Evolutionary conservation across 23 tunicate species (phyloP).

Genomic region (Styela clava): DNA sequence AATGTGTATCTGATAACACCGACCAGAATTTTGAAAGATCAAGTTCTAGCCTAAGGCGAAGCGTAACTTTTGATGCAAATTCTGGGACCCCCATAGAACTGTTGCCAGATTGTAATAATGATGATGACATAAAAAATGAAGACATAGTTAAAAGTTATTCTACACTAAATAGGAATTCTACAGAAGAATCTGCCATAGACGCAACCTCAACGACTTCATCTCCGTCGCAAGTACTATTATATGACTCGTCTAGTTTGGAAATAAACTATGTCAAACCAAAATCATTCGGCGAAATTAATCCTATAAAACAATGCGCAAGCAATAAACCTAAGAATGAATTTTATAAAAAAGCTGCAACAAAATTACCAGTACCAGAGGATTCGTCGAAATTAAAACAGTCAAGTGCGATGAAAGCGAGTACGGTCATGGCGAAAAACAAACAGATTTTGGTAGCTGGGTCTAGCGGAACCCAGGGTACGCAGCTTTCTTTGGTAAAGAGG

Average conservation of each 20-base stretch:
- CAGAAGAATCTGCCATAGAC: neutral
- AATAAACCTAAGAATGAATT: no score
- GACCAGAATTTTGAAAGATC: neutral
- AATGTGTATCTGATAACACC: neutral
- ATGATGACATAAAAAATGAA: neutral
- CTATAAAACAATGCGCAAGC: neutral
- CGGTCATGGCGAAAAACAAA: neutral
- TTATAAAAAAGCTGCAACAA: neutral
- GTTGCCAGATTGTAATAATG: neutral
- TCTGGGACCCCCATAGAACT: neutral
- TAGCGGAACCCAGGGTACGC: slow-evolving; percentile 50
- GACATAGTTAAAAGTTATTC: neutral
- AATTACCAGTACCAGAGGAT: neutral
- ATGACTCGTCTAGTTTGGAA: slow-evolving; percentile 80
- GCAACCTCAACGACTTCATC: neutral
- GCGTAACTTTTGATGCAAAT: neutral
- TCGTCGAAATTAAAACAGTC: neutral
- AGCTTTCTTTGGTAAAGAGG: slow-evolving; percentile 66
- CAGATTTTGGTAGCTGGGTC: slow-evolving; percentile 53
- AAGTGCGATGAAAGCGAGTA: neutral
- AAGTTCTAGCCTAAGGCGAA: slow-evolving; percentile 5
- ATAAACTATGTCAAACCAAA: slow-evolving; percentile 49
- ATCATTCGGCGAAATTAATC: neutral
- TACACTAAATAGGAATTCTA: no score
- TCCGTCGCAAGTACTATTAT: slow-evolving; percentile 40